Evolutionary conservation across 1,140 invertebrate genomes (phyloP).

Genomic region (Philopotamus ludificatus): DNA sequence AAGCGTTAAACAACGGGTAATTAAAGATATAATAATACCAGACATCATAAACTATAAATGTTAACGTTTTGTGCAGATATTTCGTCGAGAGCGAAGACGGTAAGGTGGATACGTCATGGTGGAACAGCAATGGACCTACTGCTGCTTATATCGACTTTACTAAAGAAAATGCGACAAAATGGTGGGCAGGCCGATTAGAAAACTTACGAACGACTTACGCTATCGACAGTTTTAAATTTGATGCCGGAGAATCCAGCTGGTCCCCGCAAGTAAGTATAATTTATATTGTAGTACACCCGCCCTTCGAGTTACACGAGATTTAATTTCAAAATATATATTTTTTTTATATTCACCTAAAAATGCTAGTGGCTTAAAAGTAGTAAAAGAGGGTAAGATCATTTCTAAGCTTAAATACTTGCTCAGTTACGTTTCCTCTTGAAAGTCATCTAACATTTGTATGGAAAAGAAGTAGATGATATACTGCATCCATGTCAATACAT

Average conservation of each 20-base stretch:
- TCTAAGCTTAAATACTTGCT: not conserved
- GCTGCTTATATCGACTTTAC: conserved; percentile 71
- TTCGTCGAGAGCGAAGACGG: conserved; percentile 59
- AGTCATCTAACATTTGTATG: too few relatives aligned
- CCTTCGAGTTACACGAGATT: not conserved
- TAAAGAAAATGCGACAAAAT: conserved; percentile 63
- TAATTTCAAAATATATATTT: not conserved
- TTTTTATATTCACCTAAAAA: not conserved
- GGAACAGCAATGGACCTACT: conserved; percentile 65
- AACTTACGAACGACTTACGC: conserved; percentile 58
- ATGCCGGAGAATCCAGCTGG: conserved; percentile 75
- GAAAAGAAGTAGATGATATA: too few relatives aligned
- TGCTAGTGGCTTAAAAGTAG: too few relatives aligned
- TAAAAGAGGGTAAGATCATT: not conserved
- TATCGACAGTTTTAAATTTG: conserved; percentile 85
- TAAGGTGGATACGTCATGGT: conserved; percentile 67
- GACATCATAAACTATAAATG: too few relatives aligned
- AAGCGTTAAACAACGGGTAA: conserved; percentile 53
- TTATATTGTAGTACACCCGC: not conserved
- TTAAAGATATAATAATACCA: conserved; percentile 5
- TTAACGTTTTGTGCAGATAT: conserved; percentile 44
- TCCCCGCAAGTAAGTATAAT: conserved; percentile 51
- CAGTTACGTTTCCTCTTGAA: too few relatives aligned
- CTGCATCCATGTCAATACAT: too few relatives aligned
- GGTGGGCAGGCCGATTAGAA: conserved; percentile 65